A percentile compares a stretch with the other conserved stretches of the same genome.
Conservation (phyloP, 2,888 invertebrate genomes). For the Sarcophaga subvicina region DNA sequence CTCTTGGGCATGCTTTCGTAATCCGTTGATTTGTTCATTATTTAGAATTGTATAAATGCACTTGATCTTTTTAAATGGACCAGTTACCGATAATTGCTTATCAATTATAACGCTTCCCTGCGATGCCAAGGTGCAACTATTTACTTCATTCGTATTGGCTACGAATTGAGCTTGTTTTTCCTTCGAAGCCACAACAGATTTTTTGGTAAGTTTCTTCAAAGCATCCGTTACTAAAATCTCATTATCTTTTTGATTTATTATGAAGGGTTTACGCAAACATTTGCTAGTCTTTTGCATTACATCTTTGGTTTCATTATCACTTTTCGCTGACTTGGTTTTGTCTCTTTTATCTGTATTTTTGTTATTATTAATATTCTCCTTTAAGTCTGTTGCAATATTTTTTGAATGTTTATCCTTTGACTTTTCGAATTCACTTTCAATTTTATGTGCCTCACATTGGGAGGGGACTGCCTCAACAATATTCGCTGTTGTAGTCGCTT, state of each 20-base stretch:
- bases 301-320: constrained; percentile 5
- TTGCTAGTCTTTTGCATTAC: neutral
- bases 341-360: neutral
- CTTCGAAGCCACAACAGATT: constrained; percentile 20
- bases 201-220: constrained; percentile 46
- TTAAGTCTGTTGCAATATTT: neutral
- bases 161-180: constrained; percentile 45
- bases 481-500: neutral
- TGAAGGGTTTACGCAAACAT: neutral
- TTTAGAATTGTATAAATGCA: constrained; percentile 75
- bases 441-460: constrained; percentile 16
- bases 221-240: constrained; percentile 51
- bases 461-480: constrained; percentile 58
- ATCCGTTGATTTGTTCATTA: constrained; percentile 85
- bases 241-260: constrained; percentile 26
- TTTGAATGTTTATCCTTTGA: constrained; percentile 10
- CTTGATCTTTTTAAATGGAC: constrained; percentile 47
- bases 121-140: constrained; percentile 20
- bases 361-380: neutral
- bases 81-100: constrained; percentile 48
- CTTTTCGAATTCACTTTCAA: constrained; percentile 40
- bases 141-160: constrained; percentile 33
- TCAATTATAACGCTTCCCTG: constrained; percentile 58
- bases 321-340: constrained; percentile 15
- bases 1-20: constrained; percentile 85